Evolutionary conservation across 2,797 vertebrate genomes (phyloP), one percentile per base, ranked within the genome.

Genomic region (Hybognathus amarus): DNA sequence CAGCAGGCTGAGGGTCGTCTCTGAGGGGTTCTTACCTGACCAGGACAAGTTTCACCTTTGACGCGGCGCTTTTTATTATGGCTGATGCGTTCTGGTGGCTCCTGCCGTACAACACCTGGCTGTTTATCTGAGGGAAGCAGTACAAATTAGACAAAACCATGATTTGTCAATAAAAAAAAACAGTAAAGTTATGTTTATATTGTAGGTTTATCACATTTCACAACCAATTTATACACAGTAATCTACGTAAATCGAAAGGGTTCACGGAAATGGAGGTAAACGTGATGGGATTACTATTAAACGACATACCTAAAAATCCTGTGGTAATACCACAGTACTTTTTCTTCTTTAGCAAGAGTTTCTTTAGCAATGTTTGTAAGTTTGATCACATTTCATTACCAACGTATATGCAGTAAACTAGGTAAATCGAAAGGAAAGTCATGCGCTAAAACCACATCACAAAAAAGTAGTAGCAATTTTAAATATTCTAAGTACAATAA

Each of bases 31-130:
- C 94, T 92, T 94, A 99, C 98, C 98, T 95, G 94, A 99, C 96
- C 87, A 99, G 95, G 90, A 99, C 95, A 61, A 99, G 91, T 80
- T 97, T 97, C 91, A 99, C 96, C 85, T 96, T 97, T 83, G 95
- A 89, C 9, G 96, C 89, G 4, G 97, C 93, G 3, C 94, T 97
- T 92, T 98, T 99, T 86, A 99, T 98, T 92, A 98, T 95, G 89
- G 98, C 97, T 3, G 98, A 99, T 54, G 98, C 98, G 33, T 97
- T 98, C 91, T 97, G 98, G 88, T 99, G 98, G 88, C 98, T 99
- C 92, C 97, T 96, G 87, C 98, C 98, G 86, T 97, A 98, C 63
- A 99, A 83, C 63, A 98, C 92, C 92, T 98, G 97, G 91, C 95
- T 97, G 91, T 99, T 99, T 89, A 99, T 97, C 98, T 94, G 90